Evolutionary conservation across 1,140 invertebrate species (phyloP).

Genomic region (Hypsibius dujardini): DNA sequence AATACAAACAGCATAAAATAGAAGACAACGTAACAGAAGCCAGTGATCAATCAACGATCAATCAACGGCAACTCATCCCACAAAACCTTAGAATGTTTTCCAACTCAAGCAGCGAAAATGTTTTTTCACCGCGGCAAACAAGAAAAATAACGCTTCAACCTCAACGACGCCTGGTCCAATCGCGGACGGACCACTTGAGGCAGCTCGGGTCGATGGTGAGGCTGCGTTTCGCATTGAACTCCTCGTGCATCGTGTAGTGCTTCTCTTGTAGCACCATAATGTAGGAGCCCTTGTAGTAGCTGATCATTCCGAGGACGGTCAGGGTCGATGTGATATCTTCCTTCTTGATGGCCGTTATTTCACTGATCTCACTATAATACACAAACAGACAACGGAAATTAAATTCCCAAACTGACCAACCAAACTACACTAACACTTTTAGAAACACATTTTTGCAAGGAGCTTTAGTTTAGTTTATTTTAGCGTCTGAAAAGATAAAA

Average conservation of each 20-base stretch:
- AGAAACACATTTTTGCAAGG: too few species aligned
- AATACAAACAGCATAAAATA: too few species aligned
- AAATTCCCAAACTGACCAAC: not conserved
- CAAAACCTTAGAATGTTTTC: too few species aligned
- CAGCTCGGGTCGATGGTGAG: slow-evolving; percentile 85
- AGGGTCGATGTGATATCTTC: slow-evolving; percentile 95
- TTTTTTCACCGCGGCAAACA: too few species aligned
- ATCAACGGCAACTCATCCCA: too few species aligned
- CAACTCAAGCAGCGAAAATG: too few species aligned
- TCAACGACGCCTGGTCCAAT: slow-evolving; percentile 62
- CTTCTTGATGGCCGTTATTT: slow-evolving; percentile 92
- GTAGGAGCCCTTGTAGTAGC: slow-evolving; percentile 97
- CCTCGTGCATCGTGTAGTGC: slow-evolving; percentile 64
- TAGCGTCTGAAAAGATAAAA: too few species aligned
- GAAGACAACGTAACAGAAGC: too few species aligned
- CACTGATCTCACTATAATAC: slow-evolving; percentile 75
- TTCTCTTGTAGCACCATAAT: slow-evolving; percentile 85
- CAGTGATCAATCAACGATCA: too few species aligned
- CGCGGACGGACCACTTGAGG: slow-evolving; percentile 94
- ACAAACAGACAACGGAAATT: slow-evolving; percentile 16
- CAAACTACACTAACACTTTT: too few species aligned
- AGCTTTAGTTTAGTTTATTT: not conserved
- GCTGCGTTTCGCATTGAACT: slow-evolving; percentile 63
- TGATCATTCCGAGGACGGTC: slow-evolving; percentile 89
- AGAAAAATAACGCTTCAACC: too few species aligned